Evolutionary conservation across 2,797 vertebrate species (phyloP).

Genomic region (Neosalanx taihuensis): DNA sequence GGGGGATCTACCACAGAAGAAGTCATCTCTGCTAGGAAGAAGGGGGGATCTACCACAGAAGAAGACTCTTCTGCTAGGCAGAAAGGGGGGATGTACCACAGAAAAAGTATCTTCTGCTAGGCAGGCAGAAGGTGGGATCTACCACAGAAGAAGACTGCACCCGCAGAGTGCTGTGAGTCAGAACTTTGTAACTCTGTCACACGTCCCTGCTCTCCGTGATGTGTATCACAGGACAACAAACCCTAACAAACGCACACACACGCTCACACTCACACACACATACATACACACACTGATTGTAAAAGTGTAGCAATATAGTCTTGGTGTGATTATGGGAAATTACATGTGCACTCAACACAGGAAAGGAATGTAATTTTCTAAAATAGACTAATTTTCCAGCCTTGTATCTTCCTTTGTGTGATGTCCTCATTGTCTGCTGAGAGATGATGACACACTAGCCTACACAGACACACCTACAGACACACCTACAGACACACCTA

Average conservation of each 20-base stretch:
- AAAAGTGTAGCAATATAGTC: slow-evolving; percentile 3
- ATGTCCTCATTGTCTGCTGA: no score
- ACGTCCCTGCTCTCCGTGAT: background rate
- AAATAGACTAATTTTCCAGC: background rate
- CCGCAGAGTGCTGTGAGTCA: background rate
- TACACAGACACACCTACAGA: no score
- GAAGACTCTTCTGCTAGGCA: no score
- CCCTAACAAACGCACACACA: background rate
- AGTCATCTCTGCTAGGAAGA: no score
- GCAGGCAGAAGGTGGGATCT: no score
- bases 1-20: no score
- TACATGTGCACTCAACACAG: background rate
- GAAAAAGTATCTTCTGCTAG: no score
- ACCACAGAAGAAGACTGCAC: no score
- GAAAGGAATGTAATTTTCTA: background rate
- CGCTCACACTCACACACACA: background rate
- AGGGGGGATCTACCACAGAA: no score
- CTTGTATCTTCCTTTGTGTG: background rate
- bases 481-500: no score
- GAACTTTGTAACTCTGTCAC: background rate
- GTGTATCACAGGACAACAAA: background rate
- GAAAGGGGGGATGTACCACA: no score
- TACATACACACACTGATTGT: background rate
- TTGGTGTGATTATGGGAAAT: background rate
- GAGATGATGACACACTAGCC: no score